A percentile compares a stretch with the other conserved stretches of the same genome.
Conservation (phyloP, 2,888 invertebrate genomes). For the Eumacrocentrus americanus region DNA sequence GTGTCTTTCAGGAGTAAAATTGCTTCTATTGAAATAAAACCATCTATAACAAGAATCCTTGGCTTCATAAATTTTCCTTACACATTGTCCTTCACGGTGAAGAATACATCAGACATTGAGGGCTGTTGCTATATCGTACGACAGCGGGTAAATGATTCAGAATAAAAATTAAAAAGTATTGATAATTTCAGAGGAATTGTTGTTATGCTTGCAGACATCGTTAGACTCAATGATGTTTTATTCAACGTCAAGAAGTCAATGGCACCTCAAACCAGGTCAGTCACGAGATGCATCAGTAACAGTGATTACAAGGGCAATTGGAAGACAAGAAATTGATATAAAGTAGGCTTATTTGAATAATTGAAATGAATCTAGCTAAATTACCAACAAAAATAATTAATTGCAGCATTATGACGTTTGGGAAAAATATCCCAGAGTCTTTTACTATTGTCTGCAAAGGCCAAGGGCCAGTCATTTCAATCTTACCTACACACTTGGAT, state of each 20-base stretch:
- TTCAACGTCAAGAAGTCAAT: slow-evolving; percentile 47
- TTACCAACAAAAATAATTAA: too few species aligned
- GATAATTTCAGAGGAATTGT: slow-evolving; percentile 15
- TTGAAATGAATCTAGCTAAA: slow-evolving; percentile 18
- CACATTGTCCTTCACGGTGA: slow-evolving; percentile 62
- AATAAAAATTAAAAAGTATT: background rate
- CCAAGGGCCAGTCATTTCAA: slow-evolving; percentile 73
- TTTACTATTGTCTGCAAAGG: slow-evolving; percentile 64
- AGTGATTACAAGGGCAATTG: slow-evolving; percentile 62
- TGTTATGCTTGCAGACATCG: slow-evolving; percentile 36
- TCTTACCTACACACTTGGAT: slow-evolving; percentile 67
- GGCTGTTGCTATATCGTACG: slow-evolving; percentile 63
- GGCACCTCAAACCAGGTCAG: slow-evolving; percentile 60
- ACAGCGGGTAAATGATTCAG: slow-evolving; percentile 51
- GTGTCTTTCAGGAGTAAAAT: slow-evolving; percentile 64
- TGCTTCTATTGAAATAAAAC: slow-evolving; percentile 63
- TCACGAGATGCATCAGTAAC: slow-evolving; percentile 61
- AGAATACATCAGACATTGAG: slow-evolving; percentile 62
- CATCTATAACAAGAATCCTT: slow-evolving; percentile 64
- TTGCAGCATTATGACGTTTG: slow-evolving; percentile 59
- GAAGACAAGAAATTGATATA: slow-evolving; percentile 58
- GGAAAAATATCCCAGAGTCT: slow-evolving; percentile 42
- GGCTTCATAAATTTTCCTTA: slow-evolving; percentile 69
- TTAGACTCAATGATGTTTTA: slow-evolving; percentile 39
- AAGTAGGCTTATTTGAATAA: slow-evolving; percentile 37